Conservation (phyloP, 2,113 vertebrate species). For the Ptyas mucosa region DNA sequence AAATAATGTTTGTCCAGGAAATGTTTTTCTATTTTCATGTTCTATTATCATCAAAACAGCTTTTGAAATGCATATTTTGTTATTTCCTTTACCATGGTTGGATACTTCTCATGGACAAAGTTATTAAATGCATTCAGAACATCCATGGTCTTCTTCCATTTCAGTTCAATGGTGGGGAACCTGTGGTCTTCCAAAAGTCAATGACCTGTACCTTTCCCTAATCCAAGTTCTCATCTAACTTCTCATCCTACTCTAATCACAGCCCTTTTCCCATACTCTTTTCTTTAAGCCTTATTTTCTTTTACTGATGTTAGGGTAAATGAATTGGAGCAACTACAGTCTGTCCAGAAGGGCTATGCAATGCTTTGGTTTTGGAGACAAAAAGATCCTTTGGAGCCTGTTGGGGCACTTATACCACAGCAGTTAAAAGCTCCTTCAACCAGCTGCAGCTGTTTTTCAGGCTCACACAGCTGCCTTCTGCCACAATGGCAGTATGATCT, state of each 20-base stretch:
- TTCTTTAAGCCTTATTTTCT: background rate
- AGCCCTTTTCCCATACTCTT: background rate
- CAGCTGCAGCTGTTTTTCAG: background rate
- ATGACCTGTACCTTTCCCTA: background rate
- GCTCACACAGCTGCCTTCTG: background rate
- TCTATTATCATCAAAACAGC: conserved; percentile 10
- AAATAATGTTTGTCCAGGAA: background rate
- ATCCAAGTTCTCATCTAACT: background rate
- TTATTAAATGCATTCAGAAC: background rate
- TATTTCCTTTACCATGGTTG: background rate
- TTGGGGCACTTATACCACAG: background rate
- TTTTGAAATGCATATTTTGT: conserved; percentile 7
- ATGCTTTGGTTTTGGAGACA: background rate
- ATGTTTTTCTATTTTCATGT: conserved; percentile 28
- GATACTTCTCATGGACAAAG: background rate
- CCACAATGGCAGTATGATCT: background rate
- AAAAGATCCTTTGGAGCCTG: background rate
- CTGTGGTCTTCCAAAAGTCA: background rate
- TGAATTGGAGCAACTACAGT: background rate
- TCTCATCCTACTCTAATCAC: background rate
- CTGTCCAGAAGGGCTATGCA: background rate
- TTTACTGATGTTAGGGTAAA: background rate
- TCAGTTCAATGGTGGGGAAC: background rate
- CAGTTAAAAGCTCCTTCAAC: background rate
- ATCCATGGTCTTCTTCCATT: background rate